These are phyloP conservation scores for Zele albiditarsus DNA, from an alignment of 2,888 invertebrate species.

Conservation along the genomic window DNA sequence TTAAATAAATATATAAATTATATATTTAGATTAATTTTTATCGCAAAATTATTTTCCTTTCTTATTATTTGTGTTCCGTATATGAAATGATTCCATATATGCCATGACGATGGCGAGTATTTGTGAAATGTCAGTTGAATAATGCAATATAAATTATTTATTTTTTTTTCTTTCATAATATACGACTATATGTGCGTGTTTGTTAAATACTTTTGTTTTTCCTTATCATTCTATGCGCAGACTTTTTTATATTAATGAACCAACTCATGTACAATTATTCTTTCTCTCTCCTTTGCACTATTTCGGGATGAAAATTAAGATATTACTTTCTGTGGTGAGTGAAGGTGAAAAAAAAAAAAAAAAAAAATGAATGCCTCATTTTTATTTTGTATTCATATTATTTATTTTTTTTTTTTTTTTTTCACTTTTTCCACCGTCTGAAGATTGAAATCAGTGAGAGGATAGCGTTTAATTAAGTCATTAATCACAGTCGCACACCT, in stretches of 20 bases:
- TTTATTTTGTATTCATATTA: neutral
- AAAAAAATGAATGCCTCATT: too few species aligned
- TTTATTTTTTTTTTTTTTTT: slow-evolving; percentile 20
- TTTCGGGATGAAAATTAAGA: neutral
- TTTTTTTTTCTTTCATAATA: neutral
- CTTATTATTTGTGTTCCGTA: neutral
- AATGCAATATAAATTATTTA: neutral
- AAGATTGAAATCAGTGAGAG: slow-evolving; percentile 14
- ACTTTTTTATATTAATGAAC: neutral
- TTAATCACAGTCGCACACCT: slow-evolving; percentile 22
- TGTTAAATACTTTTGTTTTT: neutral
- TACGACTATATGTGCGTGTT: neutral
- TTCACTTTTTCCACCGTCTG: neutral
- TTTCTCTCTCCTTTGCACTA: neutral
- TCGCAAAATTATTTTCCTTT: neutral
- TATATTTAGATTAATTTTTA: neutral
- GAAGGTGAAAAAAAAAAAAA: neutral
- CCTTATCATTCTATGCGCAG: neutral
- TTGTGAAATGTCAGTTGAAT: neutral
- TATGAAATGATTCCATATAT: neutral
- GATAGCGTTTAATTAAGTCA: slow-evolving; percentile 34
- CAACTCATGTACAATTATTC: neutral
- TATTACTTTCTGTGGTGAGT: neutral
- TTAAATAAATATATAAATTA: too few species aligned
- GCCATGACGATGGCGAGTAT: neutral